phyloP scores from a whole-genome alignment of 2,797 vertebrate species.

The Bradypodion pumilum region DNA sequence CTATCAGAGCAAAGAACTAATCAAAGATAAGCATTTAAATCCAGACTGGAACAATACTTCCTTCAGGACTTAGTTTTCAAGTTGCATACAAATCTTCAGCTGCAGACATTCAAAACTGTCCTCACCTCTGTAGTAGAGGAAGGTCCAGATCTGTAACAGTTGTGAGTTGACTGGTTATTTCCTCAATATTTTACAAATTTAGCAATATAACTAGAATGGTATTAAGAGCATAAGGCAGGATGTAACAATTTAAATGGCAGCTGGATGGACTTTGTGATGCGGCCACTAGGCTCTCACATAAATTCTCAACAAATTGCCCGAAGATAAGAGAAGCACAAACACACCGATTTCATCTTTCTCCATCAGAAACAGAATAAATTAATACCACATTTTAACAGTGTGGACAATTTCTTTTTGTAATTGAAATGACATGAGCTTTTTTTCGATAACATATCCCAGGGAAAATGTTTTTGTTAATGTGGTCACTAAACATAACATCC shows the following conservation, averaged over 20 bases:
- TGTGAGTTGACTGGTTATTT: background rate
- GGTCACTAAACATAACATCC: constrained; percentile 21
- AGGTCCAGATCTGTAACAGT: background rate
- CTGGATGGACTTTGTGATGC: constrained; percentile 47
- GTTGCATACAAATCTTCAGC: constrained; percentile 34
- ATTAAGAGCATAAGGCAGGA: background rate
- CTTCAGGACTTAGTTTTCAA: constrained; percentile 50
- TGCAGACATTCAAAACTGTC: background rate
- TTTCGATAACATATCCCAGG: constrained; percentile 30
- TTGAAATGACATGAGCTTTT: constrained; percentile 50
- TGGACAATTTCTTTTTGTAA: constrained; percentile 41
- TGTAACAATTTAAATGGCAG: constrained; percentile 33
- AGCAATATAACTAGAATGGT: constrained; percentile 37
- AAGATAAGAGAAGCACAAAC: constrained; percentile 48
- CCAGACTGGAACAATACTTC: constrained; percentile 57
- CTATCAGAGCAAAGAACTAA: constrained; percentile 52
- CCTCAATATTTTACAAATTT: background rate
- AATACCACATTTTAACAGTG: background rate
- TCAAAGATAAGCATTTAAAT: constrained; percentile 39
- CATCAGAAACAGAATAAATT: constrained; percentile 39
- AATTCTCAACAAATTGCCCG: constrained; percentile 44
- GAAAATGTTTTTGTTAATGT: background rate
- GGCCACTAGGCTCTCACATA: constrained; percentile 46
- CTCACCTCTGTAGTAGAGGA: constrained; percentile 7
- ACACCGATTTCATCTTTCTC: constrained; percentile 38